phyloP scores from a whole-genome alignment of 2,797 vertebrate species.

The Anolis apletophallus region DNA sequence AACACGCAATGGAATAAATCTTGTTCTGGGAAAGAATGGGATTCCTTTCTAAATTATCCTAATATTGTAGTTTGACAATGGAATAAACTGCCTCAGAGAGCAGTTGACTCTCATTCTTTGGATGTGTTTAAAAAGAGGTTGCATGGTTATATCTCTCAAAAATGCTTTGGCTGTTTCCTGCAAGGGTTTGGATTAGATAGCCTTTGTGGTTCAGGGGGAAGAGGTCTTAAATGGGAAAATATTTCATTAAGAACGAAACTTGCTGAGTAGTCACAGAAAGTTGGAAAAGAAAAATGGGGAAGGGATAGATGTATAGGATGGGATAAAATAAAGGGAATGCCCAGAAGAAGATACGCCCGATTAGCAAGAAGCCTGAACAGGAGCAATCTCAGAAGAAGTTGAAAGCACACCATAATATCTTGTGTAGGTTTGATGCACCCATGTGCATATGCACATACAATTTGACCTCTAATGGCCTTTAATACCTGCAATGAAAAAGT shows the following conservation, averaged over 20 bases:
- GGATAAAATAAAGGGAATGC: neutral
- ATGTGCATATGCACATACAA: neutral
- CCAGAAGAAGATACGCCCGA: neutral
- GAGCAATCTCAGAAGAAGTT: neutral
- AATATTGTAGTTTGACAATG: too few relatives aligned
- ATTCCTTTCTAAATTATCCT: too few relatives aligned
- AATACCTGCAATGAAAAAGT: neutral
- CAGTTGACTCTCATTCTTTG: too few relatives aligned
- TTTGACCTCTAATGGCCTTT: neutral
- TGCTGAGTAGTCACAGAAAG: neutral
- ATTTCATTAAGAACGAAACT: neutral
- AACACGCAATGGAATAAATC: too few relatives aligned
- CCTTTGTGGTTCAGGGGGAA: too few relatives aligned
- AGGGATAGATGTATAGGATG: neutral
- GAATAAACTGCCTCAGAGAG: too few relatives aligned
- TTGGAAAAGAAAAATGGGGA: neutral
- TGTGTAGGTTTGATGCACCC: neutral
- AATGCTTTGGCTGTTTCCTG: too few relatives aligned
- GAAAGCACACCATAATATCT: neutral
- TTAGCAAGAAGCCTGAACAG: too few relatives aligned
- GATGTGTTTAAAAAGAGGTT: too few relatives aligned
- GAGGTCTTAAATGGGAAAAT: neutral
- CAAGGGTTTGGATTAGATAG: too few relatives aligned
- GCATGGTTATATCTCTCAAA: too few relatives aligned
- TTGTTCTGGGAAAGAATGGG: too few relatives aligned